Conservation (phyloP, 2,113 vertebrate genomes). For the Sebastes fasciatus region DNA sequence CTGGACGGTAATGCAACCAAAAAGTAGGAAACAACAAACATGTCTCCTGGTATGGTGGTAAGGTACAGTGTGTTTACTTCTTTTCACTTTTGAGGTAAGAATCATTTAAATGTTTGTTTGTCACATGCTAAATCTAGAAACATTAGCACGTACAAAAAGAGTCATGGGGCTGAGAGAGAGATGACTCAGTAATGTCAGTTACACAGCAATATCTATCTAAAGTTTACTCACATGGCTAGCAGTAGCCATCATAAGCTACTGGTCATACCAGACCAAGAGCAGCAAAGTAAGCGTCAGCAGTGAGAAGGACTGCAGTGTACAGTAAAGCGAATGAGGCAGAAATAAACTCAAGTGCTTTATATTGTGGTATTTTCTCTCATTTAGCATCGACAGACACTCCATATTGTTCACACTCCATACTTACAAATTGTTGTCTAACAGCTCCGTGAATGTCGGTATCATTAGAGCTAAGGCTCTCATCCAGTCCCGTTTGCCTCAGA, state of each 20-base stretch:
- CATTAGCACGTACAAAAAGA: neutral
- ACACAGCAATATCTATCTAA: neutral
- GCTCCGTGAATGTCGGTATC: constrained; percentile 11
- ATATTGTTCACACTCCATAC: neutral
- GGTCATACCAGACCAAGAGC: neutral
- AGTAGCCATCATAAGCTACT: neutral
- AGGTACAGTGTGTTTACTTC: neutral
- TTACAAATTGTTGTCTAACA: constrained; percentile 11
- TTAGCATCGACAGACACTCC: neutral
- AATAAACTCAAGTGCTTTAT: neutral
- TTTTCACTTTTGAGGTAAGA: too few relatives aligned
- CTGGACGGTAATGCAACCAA: neutral
- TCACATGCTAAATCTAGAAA: neutral
- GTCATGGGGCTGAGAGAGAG: neutral
- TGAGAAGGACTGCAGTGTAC: neutral
- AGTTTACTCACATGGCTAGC: neutral
- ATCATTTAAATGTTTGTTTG: too few relatives aligned
- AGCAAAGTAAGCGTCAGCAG: neutral
- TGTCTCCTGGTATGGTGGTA: neutral
- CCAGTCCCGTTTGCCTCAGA: constrained; percentile 13
- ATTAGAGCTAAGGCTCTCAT: constrained; percentile 15
- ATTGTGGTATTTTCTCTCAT: neutral
- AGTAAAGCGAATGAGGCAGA: neutral
- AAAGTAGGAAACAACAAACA: neutral
- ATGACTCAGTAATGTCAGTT: neutral